These are phyloP conservation scores for Agonum fuliginosum DNA, from an alignment of 2,888 invertebrate species.

Conservation along the genomic window DNA sequence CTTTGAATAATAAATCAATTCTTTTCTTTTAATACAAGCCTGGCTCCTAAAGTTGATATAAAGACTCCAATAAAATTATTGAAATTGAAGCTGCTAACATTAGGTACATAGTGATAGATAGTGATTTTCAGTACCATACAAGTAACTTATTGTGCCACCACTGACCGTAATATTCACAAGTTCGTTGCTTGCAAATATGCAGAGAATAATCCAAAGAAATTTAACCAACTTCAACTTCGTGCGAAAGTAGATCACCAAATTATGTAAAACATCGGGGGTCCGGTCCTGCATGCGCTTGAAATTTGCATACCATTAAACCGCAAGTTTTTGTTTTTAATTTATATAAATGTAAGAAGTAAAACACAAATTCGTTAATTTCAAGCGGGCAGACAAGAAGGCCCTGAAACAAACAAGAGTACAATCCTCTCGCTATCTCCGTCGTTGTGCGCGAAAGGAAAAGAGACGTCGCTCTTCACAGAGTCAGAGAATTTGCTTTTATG, in stretches of 20 bases:
- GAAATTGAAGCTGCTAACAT: too few species aligned
- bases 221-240: too few species aligned
- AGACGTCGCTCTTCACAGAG: constrained; percentile 19
- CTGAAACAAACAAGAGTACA: constrained; percentile 32
- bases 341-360: constrained; percentile 52
- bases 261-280: constrained; percentile 4
- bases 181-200: too few species aligned
- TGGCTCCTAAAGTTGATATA: too few species aligned
- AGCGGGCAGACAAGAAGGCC: constrained; percentile 31
- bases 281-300: constrained; percentile 16
- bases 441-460: background rate
- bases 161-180: too few species aligned
- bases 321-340: constrained; percentile 49
- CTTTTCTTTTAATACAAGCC: background rate
- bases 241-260: constrained; percentile 6
- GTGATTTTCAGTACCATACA: too few species aligned
- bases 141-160: too few species aligned
- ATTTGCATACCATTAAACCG: constrained; percentile 50
- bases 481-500: constrained; percentile 56
- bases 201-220: too few species aligned
- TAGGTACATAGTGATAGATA: too few species aligned
- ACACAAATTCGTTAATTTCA: constrained; percentile 51
- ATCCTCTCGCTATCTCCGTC: constrained; percentile 7
- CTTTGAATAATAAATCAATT: too few species aligned
- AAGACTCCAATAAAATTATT: too few species aligned